Conservation (phyloP, 2,797 vertebrate species). For the Psittacula derbiana region DNA sequence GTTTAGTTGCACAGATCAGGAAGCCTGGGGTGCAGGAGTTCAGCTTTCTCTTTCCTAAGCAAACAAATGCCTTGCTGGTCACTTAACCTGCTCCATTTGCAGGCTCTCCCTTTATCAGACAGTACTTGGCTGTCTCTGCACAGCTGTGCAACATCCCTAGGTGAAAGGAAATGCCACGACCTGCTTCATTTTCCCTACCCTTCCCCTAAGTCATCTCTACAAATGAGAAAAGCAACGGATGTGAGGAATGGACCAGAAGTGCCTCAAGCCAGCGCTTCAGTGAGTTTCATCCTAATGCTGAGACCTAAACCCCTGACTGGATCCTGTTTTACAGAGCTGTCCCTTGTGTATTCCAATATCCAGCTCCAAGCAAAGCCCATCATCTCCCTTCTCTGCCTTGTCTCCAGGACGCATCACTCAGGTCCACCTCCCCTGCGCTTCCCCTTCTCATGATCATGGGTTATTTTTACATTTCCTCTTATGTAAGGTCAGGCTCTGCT, state of each 20-base stretch:
- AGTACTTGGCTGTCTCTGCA: not conserved
- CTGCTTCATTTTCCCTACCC: not conserved
- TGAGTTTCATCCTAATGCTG: not conserved
- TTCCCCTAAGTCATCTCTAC: not conserved
- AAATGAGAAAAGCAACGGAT: not conserved
- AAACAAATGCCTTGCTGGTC: not conserved
- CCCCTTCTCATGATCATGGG: not conserved
- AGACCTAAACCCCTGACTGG: not conserved
- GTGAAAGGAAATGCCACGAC: not conserved
- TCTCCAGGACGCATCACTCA: not conserved
- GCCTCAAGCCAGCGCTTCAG: fast-evolving
- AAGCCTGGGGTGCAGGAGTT: not conserved
- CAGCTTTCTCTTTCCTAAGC: not conserved
- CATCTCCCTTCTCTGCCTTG: not conserved
- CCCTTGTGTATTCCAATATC: not conserved
- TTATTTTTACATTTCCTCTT: slow-evolving; percentile 57
- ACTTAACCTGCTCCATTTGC: fast-evolving
- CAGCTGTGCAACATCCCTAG: not conserved
- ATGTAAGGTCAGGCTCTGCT: slow-evolving; percentile 27
- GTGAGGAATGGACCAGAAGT: not conserved
- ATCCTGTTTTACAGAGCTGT: not conserved
- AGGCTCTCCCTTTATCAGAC: not conserved
- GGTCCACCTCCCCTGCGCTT: not conserved
- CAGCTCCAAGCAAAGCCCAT: not conserved
- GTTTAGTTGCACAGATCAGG: not conserved